Percentiles rank a stretch among this genome's conserved stretches.
phyloP scores from a whole-genome alignment of 2,888 invertebrate species.

The Tiphia femorata region DNA sequence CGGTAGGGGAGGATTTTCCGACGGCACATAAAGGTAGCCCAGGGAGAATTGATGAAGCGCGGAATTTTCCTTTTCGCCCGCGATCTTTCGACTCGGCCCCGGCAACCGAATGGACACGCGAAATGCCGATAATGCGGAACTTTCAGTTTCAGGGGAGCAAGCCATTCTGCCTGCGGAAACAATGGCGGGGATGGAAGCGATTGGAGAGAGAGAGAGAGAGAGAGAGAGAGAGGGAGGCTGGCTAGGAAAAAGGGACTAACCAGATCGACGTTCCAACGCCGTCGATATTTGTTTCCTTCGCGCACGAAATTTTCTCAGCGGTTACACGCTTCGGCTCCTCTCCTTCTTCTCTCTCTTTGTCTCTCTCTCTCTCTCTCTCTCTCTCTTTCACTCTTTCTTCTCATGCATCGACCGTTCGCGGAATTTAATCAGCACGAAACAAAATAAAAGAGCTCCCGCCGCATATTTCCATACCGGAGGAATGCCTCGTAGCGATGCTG shows the following conservation, averaged over 20 bases:
- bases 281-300: not conserved
- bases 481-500: not conserved
- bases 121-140: no score
- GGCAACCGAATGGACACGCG: not conserved
- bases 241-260: constrained; percentile 2
- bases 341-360: no score
- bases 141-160: no score
- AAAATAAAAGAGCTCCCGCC: constrained; percentile 2
- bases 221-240: not conserved
- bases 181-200: not conserved
- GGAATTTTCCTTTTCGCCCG: constrained; percentile 1
- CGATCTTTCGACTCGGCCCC: not conserved
- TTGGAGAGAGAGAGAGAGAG: not conserved
- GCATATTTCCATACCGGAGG: not conserved
- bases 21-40: constrained; percentile 16
- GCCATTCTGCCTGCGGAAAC: no score
- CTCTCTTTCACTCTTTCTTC: no score
- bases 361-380: no score
- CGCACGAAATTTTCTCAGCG: not conserved
- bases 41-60: constrained; percentile 31
- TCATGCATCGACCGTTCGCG: not conserved
- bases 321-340: not conserved
- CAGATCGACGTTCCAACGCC: no score
- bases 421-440: not conserved
- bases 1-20: constrained; percentile 30